These are phyloP conservation scores for Lutjanus argentimaculatus DNA, from an alignment of 2,797 vertebrate species.

Conservation along the genomic window DNA sequence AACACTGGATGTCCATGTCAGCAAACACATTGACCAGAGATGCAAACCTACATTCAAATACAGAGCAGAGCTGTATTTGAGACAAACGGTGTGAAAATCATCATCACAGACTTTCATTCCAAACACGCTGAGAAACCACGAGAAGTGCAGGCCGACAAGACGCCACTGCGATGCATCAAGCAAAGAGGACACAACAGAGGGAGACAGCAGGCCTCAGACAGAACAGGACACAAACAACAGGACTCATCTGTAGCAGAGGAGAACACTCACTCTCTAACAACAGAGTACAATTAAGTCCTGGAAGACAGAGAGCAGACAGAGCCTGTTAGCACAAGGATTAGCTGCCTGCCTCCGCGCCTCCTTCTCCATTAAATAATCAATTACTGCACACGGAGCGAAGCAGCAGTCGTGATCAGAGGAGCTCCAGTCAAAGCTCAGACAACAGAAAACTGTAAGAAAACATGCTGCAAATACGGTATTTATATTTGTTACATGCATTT, in stretches of 20 bases:
- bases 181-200: conserved; percentile 44
- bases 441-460: neutral
- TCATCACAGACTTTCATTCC: conserved; percentile 19
- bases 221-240: conserved; percentile 41
- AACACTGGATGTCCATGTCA: neutral
- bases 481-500: neutral
- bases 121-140: conserved; percentile 37
- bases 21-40: conserved; percentile 48
- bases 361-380: conserved; percentile 12
- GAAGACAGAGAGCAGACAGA: conserved; percentile 89
- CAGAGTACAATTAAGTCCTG: conserved; percentile 96
- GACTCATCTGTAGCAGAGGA: conserved; percentile 63
- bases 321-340: conserved; percentile 68
- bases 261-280: conserved; percentile 96
- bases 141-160: conserved; percentile 38
- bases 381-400: conserved; percentile 13
- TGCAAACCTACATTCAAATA: conserved; percentile 64
- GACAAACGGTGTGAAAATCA: conserved; percentile 9
- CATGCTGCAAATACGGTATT: neutral
- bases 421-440: neutral
- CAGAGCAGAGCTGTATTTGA: conserved; percentile 56
- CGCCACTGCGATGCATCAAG: conserved; percentile 51
- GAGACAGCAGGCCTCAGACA: conserved; percentile 30
- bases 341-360: neutral
- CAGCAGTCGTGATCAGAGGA: neutral